Evolutionary conservation across 2,888 invertebrate genomes (phyloP), one percentile per base, ranked within the genome.

Genomic region (Tiliacea aurago): DNA sequence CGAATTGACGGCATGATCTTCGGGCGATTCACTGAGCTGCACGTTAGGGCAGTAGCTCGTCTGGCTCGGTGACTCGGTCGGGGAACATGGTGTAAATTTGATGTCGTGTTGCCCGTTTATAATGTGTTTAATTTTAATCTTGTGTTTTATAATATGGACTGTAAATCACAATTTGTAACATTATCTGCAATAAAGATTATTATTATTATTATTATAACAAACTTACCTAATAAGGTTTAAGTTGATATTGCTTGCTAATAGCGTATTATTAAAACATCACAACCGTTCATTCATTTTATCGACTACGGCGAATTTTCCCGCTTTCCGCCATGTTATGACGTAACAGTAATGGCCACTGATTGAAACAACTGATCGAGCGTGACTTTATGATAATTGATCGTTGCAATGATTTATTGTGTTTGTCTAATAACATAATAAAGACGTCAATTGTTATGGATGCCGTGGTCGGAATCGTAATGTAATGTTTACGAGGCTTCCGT

Each of bases 331-430:
- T 79, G 6, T 83, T 71, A 70, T 73, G 65, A 73, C 72, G 84
- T 66, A 63, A 77, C 80, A 82, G 63, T 70, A 75, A 83, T 78
- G 83, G 83, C 79, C 28, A 72, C 64, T 86, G 86, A 88, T 87
- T 86, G 83, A 84, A 79, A 83, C 77, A 71, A 45, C 76, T 80
- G 78, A 84, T 83, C 86, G 81, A 78, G 76, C 84, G 83, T 74
- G 78, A 80, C 75, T 71, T 49, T 75, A 86, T 84, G 86, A 66
- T 86, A 87, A 86, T 88, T 80, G 66, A 75, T 81, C 78, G 81
- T 71, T 53, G 64, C 69, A 71, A 73, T 89, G 84, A 88, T 85
- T 79, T 81, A 85, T 86, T 65, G 74, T 49, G 67, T 77, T 78
- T 71, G 68, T 74, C 73, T 78, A 73, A 79, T 74, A 68, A 73